Conservation (phyloP, 2,888 invertebrate genomes). For the Polia nebulosa region DNA sequence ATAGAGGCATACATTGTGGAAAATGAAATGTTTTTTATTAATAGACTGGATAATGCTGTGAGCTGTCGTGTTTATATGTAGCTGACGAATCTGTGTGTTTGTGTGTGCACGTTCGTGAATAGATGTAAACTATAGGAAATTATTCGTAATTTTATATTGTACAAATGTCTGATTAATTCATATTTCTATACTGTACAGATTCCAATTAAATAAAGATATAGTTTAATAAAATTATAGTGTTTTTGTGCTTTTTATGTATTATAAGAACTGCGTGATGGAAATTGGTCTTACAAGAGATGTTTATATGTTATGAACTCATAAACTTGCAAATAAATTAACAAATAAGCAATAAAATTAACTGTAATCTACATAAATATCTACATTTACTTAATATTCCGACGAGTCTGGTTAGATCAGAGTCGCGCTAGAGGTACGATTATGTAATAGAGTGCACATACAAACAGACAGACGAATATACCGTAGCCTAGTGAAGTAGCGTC, state of each 20-base stretch:
- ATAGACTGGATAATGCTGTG: conserved; percentile 76
- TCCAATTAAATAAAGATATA: conserved; percentile 45
- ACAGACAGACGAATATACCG: conserved; percentile 58
- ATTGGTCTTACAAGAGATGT: conserved; percentile 2
- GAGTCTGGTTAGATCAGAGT: conserved; percentile 19
- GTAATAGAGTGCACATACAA: conserved; percentile 51
- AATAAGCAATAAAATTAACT: conserved; percentile 32
- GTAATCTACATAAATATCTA: conserved; percentile 17
- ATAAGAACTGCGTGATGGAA: neutral
- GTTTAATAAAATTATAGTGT: conserved; percentile 38
- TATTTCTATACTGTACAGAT: conserved; percentile 48
- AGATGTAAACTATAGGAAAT: conserved; percentile 43
- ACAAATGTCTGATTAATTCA: conserved; percentile 50
- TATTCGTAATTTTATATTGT: conserved; percentile 58
- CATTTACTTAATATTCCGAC: conserved; percentile 2
- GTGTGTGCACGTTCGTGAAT: conserved; percentile 49
- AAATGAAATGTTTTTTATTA: conserved; percentile 67
- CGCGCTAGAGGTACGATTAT: conserved; percentile 14
- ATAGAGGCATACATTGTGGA: conserved; percentile 57
- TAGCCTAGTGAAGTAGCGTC: conserved; percentile 65
- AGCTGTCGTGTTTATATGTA: conserved; percentile 65
- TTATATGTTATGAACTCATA: conserved; percentile 28
- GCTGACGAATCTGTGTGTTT: conserved; percentile 55
- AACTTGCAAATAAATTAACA: conserved; percentile 21
- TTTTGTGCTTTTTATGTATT: conserved; percentile 41